Evolutionary conservation across 2,797 vertebrate genomes (phyloP), one percentile per base, ranked within the genome.

Genomic region (Ciconia nigra): DNA sequence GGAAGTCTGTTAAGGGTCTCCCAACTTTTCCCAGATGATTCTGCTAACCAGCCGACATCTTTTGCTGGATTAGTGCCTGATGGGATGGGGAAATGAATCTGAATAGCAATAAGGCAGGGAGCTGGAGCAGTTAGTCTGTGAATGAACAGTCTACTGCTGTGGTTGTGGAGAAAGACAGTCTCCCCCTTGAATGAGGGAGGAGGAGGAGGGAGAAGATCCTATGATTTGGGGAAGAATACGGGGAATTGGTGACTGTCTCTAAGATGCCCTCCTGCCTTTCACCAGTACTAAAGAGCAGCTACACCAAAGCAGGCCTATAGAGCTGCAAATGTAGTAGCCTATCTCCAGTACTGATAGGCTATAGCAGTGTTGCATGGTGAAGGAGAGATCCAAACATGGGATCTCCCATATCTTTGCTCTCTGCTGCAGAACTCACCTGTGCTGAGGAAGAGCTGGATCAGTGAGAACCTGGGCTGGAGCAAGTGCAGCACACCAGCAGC

Each of bases 11-110:
- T 89, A 92, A 87, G 74, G 54, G 67, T 89, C 51, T 92, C 74
- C 52, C 71, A 91, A 77, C 42, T 93, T 93, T 78, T 93, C 89
- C 89, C 78, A 87, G 87, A 70, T 90, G 95, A 91, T 90, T 93
- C 78, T 77, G 28, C 44, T 83, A 94, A 89, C 58, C 71, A 89
- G 51, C 47, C 11, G 4, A 93, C 71, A 73, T 66, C 63, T 89
- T 90, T 76, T 93, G 63, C 81, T 94, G 90, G 76, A 87, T 87
- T 92, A 78, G 37, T 90, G 84, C 82, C 83, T 90, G 89, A 83
- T 87, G 59, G 55, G 52, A 87, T 80, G 28, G 47, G 59, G 81
- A 94, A 95, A 80, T 0, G 0, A 87, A 80, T 89, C 70, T 44
- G 57, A 94, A 91, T 80, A 92, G 52, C 70, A 91, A 67, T 93